These are phyloP conservation scores for Lophotis ruficrista DNA, from an alignment of 2,113 vertebrate species.

Conservation along the genomic window DNA sequence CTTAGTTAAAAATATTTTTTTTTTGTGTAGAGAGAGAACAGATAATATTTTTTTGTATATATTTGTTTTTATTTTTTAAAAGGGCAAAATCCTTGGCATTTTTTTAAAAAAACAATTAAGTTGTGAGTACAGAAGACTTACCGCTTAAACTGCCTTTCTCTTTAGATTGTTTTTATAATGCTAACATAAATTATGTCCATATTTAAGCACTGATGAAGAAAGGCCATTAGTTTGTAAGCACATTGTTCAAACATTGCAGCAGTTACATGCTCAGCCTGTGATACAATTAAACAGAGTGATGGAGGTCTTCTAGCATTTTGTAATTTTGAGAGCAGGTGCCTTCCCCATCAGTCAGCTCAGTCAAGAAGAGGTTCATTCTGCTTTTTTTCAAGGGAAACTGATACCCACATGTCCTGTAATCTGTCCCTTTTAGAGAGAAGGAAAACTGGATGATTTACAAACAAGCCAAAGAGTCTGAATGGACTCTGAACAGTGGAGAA, in stretches of 20 bases:
- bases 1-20: not conserved
- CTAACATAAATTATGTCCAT: not conserved
- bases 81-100: not conserved
- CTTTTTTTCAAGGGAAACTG: not conserved
- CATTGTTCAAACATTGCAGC: not conserved
- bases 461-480: not conserved
- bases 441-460: not conserved
- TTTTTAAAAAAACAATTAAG: not conserved
- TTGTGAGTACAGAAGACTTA: not conserved
- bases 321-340: not conserved
- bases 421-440: not conserved
- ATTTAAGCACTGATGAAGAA: not conserved
- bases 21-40: not conserved
- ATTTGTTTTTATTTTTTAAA: not conserved
- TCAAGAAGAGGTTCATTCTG: not conserved
- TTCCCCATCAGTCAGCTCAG: not conserved
- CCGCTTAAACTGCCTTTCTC: not conserved
- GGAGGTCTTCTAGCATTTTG: not conserved
- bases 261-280: not conserved
- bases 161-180: not conserved
- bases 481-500: not conserved
- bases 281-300: not conserved
- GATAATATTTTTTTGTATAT: not conserved
- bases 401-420: not conserved
- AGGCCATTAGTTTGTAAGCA: not conserved